Evolutionary conservation across 2,113 vertebrate species (phyloP).

Genomic region (Pluvialis apricaria): DNA sequence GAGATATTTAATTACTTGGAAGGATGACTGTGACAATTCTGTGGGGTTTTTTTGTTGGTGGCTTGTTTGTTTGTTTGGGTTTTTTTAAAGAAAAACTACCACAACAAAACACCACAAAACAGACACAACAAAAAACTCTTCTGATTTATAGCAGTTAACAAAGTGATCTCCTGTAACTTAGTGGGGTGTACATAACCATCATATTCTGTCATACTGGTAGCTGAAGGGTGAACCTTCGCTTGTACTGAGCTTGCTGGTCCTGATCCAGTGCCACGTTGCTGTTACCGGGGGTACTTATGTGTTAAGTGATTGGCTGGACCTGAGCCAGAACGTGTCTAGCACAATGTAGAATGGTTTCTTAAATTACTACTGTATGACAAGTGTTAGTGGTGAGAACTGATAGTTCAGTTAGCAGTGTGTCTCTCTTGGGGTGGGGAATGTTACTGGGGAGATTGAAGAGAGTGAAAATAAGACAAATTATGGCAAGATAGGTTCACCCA

Average conservation of each 20-base stretch:
- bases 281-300: neutral
- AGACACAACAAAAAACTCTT: fast-evolving
- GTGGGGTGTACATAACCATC: neutral
- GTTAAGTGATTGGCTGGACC: neutral
- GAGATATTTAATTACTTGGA: neutral
- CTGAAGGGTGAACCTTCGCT: neutral
- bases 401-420: neutral
- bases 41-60: neutral
- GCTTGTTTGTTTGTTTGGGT: too few species aligned
- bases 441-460: neutral
- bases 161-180: neutral
- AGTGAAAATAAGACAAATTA: neutral
- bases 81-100: neutral
- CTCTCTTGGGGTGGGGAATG: neutral
- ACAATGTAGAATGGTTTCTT: neutral
- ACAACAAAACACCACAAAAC: fast-evolving
- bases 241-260: neutral
- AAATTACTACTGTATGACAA: neutral
- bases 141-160: neutral
- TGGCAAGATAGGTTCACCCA: neutral
- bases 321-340: neutral
- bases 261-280: neutral
- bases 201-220: neutral
- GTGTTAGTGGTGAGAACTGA: neutral
- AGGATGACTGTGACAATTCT: neutral